A percentile compares a stretch with the other conserved stretches of the same genome.
phyloP scores from a whole-genome alignment of 2,888 invertebrate species.

The Troglohyphantes excavatus region DNA sequence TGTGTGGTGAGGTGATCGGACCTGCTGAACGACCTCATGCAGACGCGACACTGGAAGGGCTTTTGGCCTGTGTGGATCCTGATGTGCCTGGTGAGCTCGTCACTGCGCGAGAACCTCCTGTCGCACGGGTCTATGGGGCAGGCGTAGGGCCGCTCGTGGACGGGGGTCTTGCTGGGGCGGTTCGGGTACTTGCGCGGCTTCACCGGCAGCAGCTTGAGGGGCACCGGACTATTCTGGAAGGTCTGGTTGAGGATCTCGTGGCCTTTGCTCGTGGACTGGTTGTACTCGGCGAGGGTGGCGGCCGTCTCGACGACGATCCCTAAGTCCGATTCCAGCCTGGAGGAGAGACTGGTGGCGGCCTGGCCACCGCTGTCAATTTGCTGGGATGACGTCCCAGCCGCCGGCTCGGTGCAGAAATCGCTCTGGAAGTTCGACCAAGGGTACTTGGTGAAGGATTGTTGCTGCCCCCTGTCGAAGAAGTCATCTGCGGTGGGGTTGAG shows the following conservation, averaged over 20 bases:
- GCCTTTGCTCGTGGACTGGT: constrained; percentile 84
- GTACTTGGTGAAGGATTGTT: constrained; percentile 42
- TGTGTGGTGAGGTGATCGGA: constrained; percentile 99
- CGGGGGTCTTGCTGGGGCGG: constrained; percentile 97
- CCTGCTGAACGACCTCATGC: constrained; percentile 98
- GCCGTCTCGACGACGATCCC: constrained; percentile 46
- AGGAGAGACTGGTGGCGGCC: constrained; percentile 15
- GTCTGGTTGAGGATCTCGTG: constrained; percentile 94
- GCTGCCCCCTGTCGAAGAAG: constrained; percentile 45
- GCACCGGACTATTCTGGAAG: constrained; percentile 89
- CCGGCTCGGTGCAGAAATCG: constrained; percentile 38
- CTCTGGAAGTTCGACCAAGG: constrained; percentile 61
- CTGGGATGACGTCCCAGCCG: constrained; percentile 4
- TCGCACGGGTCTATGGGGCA: constrained; percentile 99
- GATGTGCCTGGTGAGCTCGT: constrained; percentile 98
- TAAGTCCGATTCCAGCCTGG: constrained; percentile 46
- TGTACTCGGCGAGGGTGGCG: constrained; percentile 70
- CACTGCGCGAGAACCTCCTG: constrained; percentile 97
- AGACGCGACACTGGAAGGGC: constrained; percentile 98
- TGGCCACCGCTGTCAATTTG: background rate
- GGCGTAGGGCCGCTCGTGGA: constrained; percentile 99
- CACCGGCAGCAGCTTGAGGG: constrained; percentile 93
- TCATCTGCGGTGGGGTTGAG: constrained; percentile 56
- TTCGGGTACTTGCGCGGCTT: constrained; percentile 98
- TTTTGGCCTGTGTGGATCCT: constrained; percentile 99